These are phyloP conservation scores for Ciona savignyi DNA, from an alignment of 23 tunicate species.

Conservation along the genomic window DNA sequence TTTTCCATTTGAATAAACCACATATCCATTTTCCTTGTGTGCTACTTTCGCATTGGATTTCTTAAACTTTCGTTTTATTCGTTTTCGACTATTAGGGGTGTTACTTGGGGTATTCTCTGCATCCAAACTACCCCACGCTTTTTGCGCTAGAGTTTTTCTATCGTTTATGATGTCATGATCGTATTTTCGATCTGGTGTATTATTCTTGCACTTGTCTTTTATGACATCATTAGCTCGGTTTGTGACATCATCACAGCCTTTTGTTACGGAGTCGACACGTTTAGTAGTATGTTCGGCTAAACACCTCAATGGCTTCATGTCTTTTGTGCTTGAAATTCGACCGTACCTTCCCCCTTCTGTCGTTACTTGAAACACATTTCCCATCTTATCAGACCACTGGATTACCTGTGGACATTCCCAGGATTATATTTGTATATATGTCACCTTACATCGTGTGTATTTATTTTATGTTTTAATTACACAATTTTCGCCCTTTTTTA, in stretches of 20 bases:
- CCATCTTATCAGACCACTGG: background rate
- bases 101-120: too few species aligned
- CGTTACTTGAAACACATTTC: slow-evolving; percentile 28
- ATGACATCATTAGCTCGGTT: too few species aligned
- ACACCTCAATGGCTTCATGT: background rate
- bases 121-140: background rate
- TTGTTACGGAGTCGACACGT: too few species aligned
- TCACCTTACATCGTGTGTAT: too few species aligned
- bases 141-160: background rate
- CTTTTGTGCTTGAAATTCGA: slow-evolving; percentile 32
- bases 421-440: too few species aligned
- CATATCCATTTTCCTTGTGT: background rate
- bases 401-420: too few species aligned
- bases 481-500: too few species aligned
- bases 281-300: background rate
- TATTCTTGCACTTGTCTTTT: too few species aligned
- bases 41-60: too few species aligned
- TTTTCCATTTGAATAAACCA: background rate
- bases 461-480: too few species aligned
- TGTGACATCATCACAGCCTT: too few species aligned
- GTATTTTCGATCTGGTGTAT: background rate
- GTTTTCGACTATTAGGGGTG: background rate
- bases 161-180: background rate
- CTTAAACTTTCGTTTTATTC: too few species aligned
- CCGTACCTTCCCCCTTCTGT: slow-evolving; percentile 40